Conservation (phyloP, 1,140 invertebrate species). For the Ditylenchus dipsaci region DNA sequence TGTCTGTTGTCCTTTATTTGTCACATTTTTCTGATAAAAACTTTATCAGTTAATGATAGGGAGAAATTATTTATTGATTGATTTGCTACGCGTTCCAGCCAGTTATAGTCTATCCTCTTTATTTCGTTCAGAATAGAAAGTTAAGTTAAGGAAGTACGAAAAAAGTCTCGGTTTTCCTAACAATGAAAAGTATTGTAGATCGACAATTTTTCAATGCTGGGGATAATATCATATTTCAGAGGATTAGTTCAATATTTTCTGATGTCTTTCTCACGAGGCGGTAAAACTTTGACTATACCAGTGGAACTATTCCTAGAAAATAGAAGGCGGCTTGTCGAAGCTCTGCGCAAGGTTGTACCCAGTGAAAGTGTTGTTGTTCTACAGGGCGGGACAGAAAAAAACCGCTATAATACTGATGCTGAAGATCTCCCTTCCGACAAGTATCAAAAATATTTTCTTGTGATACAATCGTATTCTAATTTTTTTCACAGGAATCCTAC, state of each 20-base stretch:
- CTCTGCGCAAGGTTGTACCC: slow-evolving; percentile 23
- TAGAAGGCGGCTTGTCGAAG: slow-evolving; percentile 38
- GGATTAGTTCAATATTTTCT: neutral
- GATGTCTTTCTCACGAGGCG: slow-evolving; percentile 50
- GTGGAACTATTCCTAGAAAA: slow-evolving; percentile 49
- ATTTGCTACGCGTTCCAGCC: too few relatives aligned
- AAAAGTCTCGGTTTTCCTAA: too few relatives aligned
- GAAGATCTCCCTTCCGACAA: slow-evolving; percentile 52
- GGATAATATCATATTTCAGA: slow-evolving; percentile 1
- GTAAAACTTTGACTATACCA: slow-evolving; percentile 46
- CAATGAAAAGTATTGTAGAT: too few relatives aligned
- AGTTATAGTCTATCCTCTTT: too few relatives aligned
- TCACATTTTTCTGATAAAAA: too few relatives aligned
- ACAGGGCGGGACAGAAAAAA: slow-evolving; percentile 50
- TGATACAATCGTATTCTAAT: neutral
- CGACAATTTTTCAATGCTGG: too few relatives aligned
- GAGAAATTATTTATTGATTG: too few relatives aligned
- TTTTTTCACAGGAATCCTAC: slow-evolving; percentile 49
- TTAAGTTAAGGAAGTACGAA: too few relatives aligned
- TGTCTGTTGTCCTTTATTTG: too few relatives aligned
- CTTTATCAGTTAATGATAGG: too few relatives aligned
- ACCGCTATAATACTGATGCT: slow-evolving; percentile 54
- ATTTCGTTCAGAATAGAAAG: too few relatives aligned
- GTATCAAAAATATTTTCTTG: slow-evolving; percentile 9
- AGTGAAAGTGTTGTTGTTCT: slow-evolving; percentile 38